Percentiles rank a stretch among this genome's conserved stretches.
These are phyloP conservation scores for Fukomys damarensis DNA, from an alignment of 2,113 vertebrate genomes.

Conservation along the genomic window DNA sequence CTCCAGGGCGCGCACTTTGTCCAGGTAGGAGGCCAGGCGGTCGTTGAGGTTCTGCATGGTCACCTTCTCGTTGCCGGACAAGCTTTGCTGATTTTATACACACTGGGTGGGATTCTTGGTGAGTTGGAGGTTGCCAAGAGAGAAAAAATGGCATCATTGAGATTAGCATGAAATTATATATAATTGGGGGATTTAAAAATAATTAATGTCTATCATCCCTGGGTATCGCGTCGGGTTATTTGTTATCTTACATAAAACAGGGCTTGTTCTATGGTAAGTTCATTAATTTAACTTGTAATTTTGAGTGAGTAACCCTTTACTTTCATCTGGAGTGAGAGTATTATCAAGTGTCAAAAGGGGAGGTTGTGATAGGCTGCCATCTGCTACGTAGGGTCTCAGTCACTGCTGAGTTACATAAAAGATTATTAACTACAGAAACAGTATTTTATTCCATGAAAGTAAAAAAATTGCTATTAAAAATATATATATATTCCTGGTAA, in stretches of 20 bases:
- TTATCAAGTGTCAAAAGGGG: conserved; percentile 36
- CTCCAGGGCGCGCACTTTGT: conserved; percentile 88
- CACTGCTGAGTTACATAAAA: not conserved
- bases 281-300: conserved; percentile 82
- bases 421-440: conserved; percentile 3
- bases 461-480: not conserved
- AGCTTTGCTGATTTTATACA: conserved; percentile 77
- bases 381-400: not conserved
- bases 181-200: conserved; percentile 71
- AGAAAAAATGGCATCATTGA: conserved; percentile 70
- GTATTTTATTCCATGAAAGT: conserved; percentile 6
- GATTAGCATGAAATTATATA: conserved; percentile 74
- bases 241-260: conserved; percentile 78
- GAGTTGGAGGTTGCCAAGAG: conserved; percentile 15
- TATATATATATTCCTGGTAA: not conserved
- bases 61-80: conserved; percentile 87
- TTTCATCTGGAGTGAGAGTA: conserved; percentile 76
- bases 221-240: conserved; percentile 68
- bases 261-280: conserved; percentile 75
- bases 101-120: conserved; percentile 36
- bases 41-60: conserved; percentile 91
- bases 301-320: conserved; percentile 80
- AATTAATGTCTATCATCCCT: conserved; percentile 71
- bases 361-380: not conserved
- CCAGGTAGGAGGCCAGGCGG: conserved; percentile 90